These are phyloP conservation scores for Orycteropus afer DNA, from an alignment of 2,113 vertebrate species.

Conservation along the genomic window DNA sequence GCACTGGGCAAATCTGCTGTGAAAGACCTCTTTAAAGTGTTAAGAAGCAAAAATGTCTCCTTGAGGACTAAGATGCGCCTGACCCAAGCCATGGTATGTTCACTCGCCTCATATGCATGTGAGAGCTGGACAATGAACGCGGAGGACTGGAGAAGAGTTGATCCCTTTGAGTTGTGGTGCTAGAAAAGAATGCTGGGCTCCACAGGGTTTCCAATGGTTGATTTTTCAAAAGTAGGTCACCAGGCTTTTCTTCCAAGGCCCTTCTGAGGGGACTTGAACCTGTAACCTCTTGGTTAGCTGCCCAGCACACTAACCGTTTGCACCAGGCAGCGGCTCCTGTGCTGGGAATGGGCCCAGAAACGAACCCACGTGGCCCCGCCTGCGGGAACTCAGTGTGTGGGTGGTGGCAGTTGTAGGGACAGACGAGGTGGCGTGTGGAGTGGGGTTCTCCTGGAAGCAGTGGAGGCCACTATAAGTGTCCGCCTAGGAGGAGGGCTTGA, in stretches of 20 bases:
- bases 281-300: not conserved
- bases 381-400: not conserved
- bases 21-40: no score
- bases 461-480: not conserved
- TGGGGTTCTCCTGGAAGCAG: rapidly evolving
- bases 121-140: no score
- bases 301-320: rapidly evolving
- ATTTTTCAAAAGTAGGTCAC: not conserved
- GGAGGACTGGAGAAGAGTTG: no score
- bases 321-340: not conserved
- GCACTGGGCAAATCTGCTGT: no score
- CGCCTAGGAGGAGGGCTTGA: rapidly evolving
- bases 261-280: not conserved
- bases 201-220: not conserved
- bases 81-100: no score
- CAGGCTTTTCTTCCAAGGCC: not conserved
- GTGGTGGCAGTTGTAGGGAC: not conserved
- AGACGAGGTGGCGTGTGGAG: rapidly evolving
- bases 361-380: not conserved
- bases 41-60: no score
- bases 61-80: no score
- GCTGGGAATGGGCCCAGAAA: rapidly evolving
- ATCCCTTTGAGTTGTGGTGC: no score
- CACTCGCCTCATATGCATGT: no score
- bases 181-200: no score